A percentile compares a stretch with the other conserved stretches of the same genome.
phyloP scores from a whole-genome alignment of 2,113 vertebrate species.

The Rana temporaria region DNA sequence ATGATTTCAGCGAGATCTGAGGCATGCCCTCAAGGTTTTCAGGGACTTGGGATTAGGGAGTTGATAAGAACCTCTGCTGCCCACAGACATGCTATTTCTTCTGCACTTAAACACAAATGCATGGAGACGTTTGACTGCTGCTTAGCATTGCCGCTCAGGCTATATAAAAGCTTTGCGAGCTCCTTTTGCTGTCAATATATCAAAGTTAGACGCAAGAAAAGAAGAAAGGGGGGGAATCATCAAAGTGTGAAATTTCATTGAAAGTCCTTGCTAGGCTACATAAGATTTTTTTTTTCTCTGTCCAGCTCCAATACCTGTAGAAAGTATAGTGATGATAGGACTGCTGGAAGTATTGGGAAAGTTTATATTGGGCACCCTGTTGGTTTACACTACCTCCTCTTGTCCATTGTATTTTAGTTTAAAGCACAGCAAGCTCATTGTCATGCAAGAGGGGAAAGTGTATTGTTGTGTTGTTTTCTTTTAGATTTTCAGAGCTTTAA shows the following conservation, averaged over 20 bases:
- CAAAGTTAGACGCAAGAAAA: conserved; percentile 80
- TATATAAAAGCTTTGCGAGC: conserved; percentile 85
- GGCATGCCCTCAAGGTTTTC: conserved; percentile 99
- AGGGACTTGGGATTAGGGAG: conserved; percentile 98
- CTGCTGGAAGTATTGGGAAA: conserved; percentile 74
- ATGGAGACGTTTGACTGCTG: conserved; percentile 91
- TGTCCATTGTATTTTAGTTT: conserved; percentile 73
- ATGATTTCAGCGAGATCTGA: conserved; percentile 96
- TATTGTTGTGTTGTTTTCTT: conserved; percentile 43
- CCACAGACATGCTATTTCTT: conserved; percentile 90
- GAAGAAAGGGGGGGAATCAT: conserved; percentile 77
- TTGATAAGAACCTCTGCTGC: conserved; percentile 88
- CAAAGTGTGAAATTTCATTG: conserved; percentile 94
- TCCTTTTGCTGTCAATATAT: conserved; percentile 96
- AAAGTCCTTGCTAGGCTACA: conserved; percentile 80
- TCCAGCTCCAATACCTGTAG: conserved; percentile 76
- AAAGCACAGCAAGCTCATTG: conserved; percentile 74
- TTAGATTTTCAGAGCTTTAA: conserved; percentile 12
- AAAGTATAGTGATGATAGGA: conserved; percentile 78
- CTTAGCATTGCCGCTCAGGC: conserved; percentile 84
- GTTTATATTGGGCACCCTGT: conserved; percentile 65
- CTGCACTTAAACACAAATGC: conserved; percentile 95
- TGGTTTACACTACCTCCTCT: conserved; percentile 26
- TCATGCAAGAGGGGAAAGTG: conserved; percentile 65
- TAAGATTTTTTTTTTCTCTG: conserved; percentile 75